Evolutionary conservation across 2,797 vertebrate genomes (phyloP), one percentile per base, ranked within the genome.

Genomic region (Spea hammondii): DNA sequence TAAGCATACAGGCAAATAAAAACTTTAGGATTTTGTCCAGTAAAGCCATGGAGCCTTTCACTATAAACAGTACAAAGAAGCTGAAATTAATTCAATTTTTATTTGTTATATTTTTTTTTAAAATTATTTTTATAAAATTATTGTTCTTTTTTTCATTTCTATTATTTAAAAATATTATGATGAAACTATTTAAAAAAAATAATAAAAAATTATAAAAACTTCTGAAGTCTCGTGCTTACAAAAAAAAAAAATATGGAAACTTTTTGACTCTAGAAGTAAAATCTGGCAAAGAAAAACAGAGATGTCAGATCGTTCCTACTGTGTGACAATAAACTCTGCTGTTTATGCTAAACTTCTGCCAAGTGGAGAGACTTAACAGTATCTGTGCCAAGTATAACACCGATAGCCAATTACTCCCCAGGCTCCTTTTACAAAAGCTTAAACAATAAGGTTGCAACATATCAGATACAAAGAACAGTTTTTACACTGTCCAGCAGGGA

Each of bases 281-380:
- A 76, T 76, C 47, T 71, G 65, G 51, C 55, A 57, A 70, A 70
- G 50, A 55, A 45, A 66, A 76, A 76, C 59, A 74, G 62, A 69
- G 72, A 80, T 66, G 73, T 76, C 72, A 76, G 65, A 76, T 46
- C 60, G 50, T 14, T 76, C 73, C 66, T 44, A 71, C 62, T 77
- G 69, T 62, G 79, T 81, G 79, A 77, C 74, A 73, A 77, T 72
- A 77, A 81, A 62, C 47, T 72, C 50, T 65, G 72, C 60, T 81
- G 79, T 72, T 72, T 72, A 77, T 81, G 79, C 69, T 54, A 55
- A n/a, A 49, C n/a, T 32, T 46, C 51, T 81, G 79, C 79, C 79
- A 81, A 81, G 65, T 72, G 47, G 60, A 67, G 45, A 77, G 48
- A 76, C 74, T 72, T 66, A 50, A 10, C 64, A 44, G 54, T 72